phyloP scores from a whole-genome alignment of 1,140 invertebrate genomes.

The Littorina saxatilis region DNA sequence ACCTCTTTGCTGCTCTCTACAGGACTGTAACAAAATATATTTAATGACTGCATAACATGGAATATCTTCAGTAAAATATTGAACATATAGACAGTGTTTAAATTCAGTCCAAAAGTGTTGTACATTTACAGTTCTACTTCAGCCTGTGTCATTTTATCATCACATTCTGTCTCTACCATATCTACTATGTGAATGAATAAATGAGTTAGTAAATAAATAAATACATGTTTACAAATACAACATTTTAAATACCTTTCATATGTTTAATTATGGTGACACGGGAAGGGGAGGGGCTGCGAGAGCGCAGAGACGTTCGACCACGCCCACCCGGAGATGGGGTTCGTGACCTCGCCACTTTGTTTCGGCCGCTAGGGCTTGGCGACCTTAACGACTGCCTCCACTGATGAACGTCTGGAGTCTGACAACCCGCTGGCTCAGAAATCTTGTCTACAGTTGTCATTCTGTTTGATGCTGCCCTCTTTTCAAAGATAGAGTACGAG shows the following conservation, averaged over 20 bases:
- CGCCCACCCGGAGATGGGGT: conserved; percentile 56
- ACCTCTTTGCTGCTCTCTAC: no score
- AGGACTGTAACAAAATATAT: no score
- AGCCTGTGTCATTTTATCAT: background rate
- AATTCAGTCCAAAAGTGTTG: no score
- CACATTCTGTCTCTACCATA: background rate
- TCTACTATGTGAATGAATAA: no score
- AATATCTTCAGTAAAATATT: no score
- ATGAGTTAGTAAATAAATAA: no score
- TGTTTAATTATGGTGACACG: conserved; percentile 17
- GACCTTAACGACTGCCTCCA: conserved; percentile 64
- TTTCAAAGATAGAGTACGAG: no score
- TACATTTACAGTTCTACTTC: no score
- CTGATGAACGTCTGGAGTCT: conserved; percentile 62
- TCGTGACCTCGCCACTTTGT: conserved; percentile 46
- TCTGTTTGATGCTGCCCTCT: no score
- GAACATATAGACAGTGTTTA: no score
- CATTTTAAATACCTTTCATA: background rate
- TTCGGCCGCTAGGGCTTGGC: conserved; percentile 48
- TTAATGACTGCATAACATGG: no score
- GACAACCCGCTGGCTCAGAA: conserved; percentile 59
- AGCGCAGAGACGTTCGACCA: conserved; percentile 40
- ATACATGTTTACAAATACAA: background rate
- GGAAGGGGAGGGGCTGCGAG: conserved; percentile 44
- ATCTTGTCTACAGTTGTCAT: conserved; percentile 46